A percentile compares a stretch with the other conserved stretches of the same genome.
Evolutionary conservation across 2,113 vertebrate species (phyloP).

Genomic region (Centropus bengalensis): DNA sequence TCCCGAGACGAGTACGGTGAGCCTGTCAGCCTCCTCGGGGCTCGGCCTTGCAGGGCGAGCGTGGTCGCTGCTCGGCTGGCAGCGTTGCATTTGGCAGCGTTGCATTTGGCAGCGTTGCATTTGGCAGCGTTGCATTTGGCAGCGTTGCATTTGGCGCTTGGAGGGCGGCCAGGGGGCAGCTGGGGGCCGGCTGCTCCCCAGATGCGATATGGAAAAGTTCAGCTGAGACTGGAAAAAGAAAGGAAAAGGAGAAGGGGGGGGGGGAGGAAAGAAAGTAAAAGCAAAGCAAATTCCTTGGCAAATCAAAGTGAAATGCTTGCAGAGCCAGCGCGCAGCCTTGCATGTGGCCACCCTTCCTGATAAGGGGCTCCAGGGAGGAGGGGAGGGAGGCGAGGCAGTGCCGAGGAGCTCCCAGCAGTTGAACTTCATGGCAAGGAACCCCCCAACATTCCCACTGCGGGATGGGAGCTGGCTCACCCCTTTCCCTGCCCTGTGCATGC

Average conservation of each 20-base stretch:
- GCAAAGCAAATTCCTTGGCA: slow-evolving; percentile 45
- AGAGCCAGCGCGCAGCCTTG: background rate
- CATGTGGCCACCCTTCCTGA: background rate
- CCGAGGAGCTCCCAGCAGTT: background rate
- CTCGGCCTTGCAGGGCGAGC: rapidly evolving
- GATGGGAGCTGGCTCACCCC: background rate
- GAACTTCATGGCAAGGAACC: rapidly evolving
- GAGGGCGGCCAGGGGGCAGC: background rate
- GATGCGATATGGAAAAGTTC: slow-evolving; percentile 54
- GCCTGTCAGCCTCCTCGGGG: rapidly evolving
- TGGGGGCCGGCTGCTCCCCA: slow-evolving; percentile 24
- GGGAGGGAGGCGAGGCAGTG: background rate
- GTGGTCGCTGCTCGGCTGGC: background rate
- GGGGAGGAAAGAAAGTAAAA: background rate
- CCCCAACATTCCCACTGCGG: background rate
- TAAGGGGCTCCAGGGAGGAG: background rate
- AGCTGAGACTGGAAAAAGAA: background rate
- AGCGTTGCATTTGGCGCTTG: background rate
- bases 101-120: background rate
- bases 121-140: background rate
- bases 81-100: background rate
- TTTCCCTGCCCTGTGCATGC: background rate
- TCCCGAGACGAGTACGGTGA: no score
- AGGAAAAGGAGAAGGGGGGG: background rate
- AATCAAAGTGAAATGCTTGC: slow-evolving; percentile 22